phyloP scores from a whole-genome alignment of 2,797 vertebrate genomes.

The Silurus lanzhouensis region DNA sequence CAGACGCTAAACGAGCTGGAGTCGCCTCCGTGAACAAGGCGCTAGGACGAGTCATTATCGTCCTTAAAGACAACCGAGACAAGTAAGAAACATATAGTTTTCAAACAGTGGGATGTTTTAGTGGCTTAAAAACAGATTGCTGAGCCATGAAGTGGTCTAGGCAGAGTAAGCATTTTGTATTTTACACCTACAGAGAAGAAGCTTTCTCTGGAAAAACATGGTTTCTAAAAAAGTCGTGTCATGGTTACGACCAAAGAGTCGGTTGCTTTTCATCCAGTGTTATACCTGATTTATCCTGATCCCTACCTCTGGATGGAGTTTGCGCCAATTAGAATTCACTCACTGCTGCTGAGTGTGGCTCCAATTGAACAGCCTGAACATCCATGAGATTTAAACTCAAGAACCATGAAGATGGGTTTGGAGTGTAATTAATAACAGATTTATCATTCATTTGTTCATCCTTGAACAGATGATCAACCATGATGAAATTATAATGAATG shows the following conservation, averaged over 20 bases:
- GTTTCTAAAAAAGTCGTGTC: neutral
- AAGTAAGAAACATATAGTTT: constrained; percentile 11
- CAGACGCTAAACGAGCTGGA: constrained; percentile 59
- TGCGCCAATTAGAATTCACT: too few relatives aligned
- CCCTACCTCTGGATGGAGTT: too few relatives aligned
- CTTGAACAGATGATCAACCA: too few relatives aligned
- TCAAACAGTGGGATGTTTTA: neutral
- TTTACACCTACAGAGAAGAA: constrained; percentile 3
- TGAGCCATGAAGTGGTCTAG: neutral
- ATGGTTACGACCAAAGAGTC: neutral
- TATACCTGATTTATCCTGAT: too few relatives aligned
- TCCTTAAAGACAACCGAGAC: constrained; percentile 39
- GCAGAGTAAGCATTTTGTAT: neutral
- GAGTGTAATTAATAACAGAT: too few relatives aligned
- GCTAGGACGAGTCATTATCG: constrained; percentile 59
- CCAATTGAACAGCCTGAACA: too few relatives aligned
- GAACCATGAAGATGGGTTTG: too few relatives aligned
- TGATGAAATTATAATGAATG: too few relatives aligned
- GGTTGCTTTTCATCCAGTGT: neutral
- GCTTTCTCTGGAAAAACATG: neutral
- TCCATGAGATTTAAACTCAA: too few relatives aligned
- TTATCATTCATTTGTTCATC: too few relatives aligned
- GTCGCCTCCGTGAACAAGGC: constrained; percentile 54
- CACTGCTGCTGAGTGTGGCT: too few relatives aligned
- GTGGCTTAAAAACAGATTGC: neutral